Conservation (phyloP, 2,888 invertebrate genomes). For the Tuta absoluta region DNA sequence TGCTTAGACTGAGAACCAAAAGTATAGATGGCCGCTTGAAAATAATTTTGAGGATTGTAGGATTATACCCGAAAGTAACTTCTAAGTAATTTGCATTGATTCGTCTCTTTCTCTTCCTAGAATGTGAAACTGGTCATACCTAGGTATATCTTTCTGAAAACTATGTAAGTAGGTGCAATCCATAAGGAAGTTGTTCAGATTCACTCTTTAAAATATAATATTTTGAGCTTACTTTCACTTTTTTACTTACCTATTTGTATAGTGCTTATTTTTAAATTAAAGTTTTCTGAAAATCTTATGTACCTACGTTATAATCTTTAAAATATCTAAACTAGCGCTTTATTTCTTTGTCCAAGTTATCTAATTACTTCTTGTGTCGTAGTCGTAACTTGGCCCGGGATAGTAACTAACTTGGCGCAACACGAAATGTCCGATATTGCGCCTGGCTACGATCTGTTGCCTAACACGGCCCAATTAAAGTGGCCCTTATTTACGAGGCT, state of each 20-base stretch:
- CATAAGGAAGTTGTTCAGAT: no score
- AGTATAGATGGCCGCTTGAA: constrained; percentile 5
- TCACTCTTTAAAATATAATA: no score
- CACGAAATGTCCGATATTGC: constrained; percentile 62
- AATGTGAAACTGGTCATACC: no score
- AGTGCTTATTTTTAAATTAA: no score
- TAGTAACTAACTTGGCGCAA: constrained; percentile 61
- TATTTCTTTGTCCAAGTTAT: neutral
- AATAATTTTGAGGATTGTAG: constrained; percentile 37
- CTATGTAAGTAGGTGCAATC: no score
- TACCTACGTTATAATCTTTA: no score
- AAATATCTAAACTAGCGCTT: constrained; percentile 19
- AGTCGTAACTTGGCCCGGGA: constrained; percentile 62
- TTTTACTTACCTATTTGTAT: no score
- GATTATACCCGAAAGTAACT: constrained; percentile 20
- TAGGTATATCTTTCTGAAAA: no score
- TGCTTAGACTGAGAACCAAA: constrained; percentile 15
- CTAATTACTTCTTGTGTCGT: neutral
- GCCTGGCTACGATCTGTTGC: constrained; percentile 63
- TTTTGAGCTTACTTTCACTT: no score
- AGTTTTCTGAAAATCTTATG: no score
- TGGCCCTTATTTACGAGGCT: constrained; percentile 63
- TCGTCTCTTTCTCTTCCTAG: no score
- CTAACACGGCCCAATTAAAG: constrained; percentile 72
- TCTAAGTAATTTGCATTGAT: no score